These are phyloP conservation scores for Nematolebias whitei DNA, from an alignment of 2,113 vertebrate species.

Conservation along the genomic window DNA sequence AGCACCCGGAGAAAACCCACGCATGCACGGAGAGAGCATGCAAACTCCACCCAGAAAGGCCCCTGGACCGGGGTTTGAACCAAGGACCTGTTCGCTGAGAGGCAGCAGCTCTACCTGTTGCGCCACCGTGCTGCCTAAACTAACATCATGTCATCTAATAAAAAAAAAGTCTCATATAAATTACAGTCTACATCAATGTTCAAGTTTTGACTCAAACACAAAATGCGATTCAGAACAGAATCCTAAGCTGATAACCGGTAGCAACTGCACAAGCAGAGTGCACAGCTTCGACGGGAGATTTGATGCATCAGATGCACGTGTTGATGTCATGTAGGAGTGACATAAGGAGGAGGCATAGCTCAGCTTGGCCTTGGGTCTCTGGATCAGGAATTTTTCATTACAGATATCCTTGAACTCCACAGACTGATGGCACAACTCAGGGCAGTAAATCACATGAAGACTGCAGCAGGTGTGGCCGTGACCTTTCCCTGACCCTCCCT, in stretches of 20 bases:
- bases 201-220: background rate
- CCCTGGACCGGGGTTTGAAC: too few relatives aligned
- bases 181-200: background rate
- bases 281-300: background rate
- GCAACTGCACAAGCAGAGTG: background rate
- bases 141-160: too few relatives aligned
- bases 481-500: constrained; percentile 61
- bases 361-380: constrained; percentile 74
- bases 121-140: too few relatives aligned
- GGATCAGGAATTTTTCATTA: constrained; percentile 86
- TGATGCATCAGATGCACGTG: constrained; percentile 40
- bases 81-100: too few relatives aligned
- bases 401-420: constrained; percentile 85
- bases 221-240: background rate
- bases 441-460: constrained; percentile 84
- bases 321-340: constrained; percentile 60
- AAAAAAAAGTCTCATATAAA: background rate
- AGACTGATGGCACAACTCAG: constrained; percentile 38
- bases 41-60: too few relatives aligned
- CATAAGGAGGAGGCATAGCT: constrained; percentile 60
- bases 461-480: constrained; percentile 79
- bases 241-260: constrained; percentile 8
- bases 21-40: too few relatives aligned
- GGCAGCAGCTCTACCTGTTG: too few relatives aligned
- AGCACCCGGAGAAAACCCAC: too few relatives aligned